A percentile compares a stretch with the other conserved stretches of the same genome.
Conservation (phyloP, 2,797 vertebrate genomes). For the Saxicola maurus region DNA sequence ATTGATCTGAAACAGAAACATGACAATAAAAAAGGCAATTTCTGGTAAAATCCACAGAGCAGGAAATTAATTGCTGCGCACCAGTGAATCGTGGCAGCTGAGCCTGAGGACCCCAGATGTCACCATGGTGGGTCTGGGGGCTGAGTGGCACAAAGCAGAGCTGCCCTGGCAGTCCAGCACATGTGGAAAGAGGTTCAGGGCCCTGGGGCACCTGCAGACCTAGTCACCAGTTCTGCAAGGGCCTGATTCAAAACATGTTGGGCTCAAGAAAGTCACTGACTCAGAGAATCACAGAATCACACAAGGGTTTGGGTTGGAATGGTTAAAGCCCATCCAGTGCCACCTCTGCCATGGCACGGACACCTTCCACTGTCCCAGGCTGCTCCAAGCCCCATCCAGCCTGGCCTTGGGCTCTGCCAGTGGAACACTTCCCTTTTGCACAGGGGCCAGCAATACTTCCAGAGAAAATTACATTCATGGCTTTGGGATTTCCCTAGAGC, state of each 20-base stretch:
- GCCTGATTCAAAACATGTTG: not conserved
- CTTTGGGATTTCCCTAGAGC: not conserved
- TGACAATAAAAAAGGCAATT: not conserved
- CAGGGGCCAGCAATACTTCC: not conserved
- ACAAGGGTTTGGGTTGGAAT: not conserved
- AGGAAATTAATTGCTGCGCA: not conserved
- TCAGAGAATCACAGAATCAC: not conserved
- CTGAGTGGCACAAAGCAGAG: not conserved
- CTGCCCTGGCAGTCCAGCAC: not conserved
- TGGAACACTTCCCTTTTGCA: not conserved
- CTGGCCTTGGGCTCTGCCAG: not conserved
- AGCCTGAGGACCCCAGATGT: fast-evolving
- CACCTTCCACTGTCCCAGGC: fast-evolving
- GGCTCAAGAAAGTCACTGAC: not conserved
- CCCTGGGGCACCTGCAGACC: not conserved
- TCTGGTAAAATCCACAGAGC: not conserved
- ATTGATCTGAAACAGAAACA: not conserved
- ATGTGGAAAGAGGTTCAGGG: not conserved
- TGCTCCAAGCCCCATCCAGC: not conserved
- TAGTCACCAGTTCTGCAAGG: not conserved
- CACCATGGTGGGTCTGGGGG: fast-evolving
- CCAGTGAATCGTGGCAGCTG: fast-evolving
- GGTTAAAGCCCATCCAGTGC: fast-evolving
- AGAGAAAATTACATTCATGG: not conserved
- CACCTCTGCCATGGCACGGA: not conserved